Evolutionary conservation across 2,888 invertebrate species (phyloP).

Genomic region (Ichneumoninae sp.): DNA sequence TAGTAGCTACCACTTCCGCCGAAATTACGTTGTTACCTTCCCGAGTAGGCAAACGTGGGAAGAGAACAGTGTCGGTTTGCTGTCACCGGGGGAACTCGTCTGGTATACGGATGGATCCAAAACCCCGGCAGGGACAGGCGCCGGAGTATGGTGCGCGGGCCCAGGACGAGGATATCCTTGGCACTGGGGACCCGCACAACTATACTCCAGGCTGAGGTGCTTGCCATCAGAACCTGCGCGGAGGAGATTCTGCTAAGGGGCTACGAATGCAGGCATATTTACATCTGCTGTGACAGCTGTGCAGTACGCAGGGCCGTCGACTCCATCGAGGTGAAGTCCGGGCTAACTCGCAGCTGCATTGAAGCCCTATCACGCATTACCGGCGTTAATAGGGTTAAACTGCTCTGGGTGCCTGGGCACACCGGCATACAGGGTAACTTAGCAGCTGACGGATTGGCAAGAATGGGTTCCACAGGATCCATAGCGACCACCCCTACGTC

Average conservation of each 20-base stretch:
- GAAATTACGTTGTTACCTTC: too few relatives aligned
- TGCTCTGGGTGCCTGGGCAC: constrained; percentile 34
- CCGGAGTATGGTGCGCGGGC: too few relatives aligned
- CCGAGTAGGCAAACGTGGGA: too few relatives aligned
- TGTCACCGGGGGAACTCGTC: too few relatives aligned
- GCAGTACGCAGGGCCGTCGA: constrained; percentile 8
- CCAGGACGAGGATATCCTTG: too few relatives aligned
- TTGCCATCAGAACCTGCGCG: not conserved
- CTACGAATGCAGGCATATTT: constrained; percentile 10
- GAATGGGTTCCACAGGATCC: not conserved
- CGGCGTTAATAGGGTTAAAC: constrained; percentile 11
- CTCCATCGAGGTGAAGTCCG: constrained; percentile 1
- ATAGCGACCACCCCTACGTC: not conserved
- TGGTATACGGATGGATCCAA: too few relatives aligned
- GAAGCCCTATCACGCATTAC: not conserved
- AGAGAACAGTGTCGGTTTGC: too few relatives aligned
- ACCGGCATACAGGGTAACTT: constrained; percentile 25
- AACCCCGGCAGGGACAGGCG: too few relatives aligned
- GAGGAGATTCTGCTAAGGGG: not conserved
- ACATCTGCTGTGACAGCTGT: constrained; percentile 19
- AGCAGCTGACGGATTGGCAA: constrained; percentile 14
- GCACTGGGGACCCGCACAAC: not conserved
- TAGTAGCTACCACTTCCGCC: too few relatives aligned
- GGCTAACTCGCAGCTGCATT: not conserved
- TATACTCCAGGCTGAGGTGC: not conserved